phyloP scores from a whole-genome alignment of 1,140 invertebrate genomes.

The Ceratosolen solmsi region DNA sequence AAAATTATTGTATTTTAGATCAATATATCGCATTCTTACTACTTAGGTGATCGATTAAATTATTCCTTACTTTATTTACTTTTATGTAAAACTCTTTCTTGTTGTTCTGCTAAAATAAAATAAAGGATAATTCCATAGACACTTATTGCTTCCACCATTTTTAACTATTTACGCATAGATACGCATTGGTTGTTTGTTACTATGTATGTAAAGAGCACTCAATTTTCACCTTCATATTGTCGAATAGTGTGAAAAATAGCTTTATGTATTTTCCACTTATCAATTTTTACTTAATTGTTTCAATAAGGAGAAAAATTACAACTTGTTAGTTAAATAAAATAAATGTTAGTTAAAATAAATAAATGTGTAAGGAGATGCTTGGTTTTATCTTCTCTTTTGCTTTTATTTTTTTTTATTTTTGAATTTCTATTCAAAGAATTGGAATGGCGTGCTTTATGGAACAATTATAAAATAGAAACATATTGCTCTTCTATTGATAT shows the following conservation, averaged over 20 bases:
- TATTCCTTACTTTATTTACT: not conserved
- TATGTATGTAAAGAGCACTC: slow-evolving; percentile 35
- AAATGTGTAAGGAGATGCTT: too few relatives aligned
- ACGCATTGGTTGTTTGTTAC: slow-evolving; percentile 23
- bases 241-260: slow-evolving; percentile 24
- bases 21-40: slow-evolving; percentile 4
- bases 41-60: slow-evolving; percentile 24
- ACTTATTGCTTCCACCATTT: slow-evolving; percentile 3
- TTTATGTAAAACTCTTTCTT: not conserved
- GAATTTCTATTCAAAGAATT: too few relatives aligned
- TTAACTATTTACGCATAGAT: not conserved
- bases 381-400: too few relatives aligned
- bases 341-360: too few relatives aligned
- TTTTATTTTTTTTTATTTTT: too few relatives aligned
- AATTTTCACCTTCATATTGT: slow-evolving; percentile 45
- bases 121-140: not conserved
- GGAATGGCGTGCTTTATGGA: too few relatives aligned
- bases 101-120: not conserved
- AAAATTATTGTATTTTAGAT: slow-evolving; percentile 15
- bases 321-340: too few relatives aligned
- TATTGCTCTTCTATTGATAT: too few relatives aligned
- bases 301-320: too few relatives aligned
- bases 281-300: too few relatives aligned
- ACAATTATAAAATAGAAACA: too few relatives aligned
- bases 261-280: not conserved